Base-by-base conservation (phyloP, 2,113 vertebrate species). In the Epinephelus cyanopodus region DNA sequence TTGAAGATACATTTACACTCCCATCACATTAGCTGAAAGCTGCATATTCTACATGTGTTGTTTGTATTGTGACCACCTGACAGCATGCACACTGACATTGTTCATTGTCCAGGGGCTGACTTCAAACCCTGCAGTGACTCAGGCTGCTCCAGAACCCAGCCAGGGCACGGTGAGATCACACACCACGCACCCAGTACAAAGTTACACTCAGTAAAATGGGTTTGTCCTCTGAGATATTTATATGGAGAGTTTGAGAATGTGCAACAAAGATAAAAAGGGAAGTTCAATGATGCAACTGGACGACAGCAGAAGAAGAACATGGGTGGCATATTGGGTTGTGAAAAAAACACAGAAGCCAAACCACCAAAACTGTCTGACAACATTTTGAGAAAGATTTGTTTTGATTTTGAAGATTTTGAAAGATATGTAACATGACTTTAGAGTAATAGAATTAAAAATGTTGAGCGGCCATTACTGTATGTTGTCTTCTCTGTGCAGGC, bases 401-500 rank as follows among this genome's bases (percentile, higher is more conserved):
- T n/a, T n/a, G n/a, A n/a, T n/a, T n/a, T n/a, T n/a, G n/a, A n/a
- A n/a, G 1, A 42, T 42, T 42, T 42, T 42, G 11, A 42, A 9
- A 42, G 8, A 42, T 42, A 42, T 42, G 11, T 42, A 42, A 12
- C 42, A 1, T 42, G 42, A 42, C 8, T 11, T 45, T 12, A 12
- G 12, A 12, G 11, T 45, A 45, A 45, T 12, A 3, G 11, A 45
- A 45, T 45, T 45, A 12, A 2, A 45, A 45, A 11, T 45, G 42
- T 11, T 29, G 29, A 29, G 1, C 2, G 2, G 27, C 27, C 27
- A 27, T 9, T 42, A 42, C 7, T 8, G 10, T 42, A 13, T 37
- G 42, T 64, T 70, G 42, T 78, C 8, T 0, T 64, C 10, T 37
- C 65, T 67, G 29, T 29, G 75, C 6, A 91, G 85, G 33, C 21